These are phyloP conservation scores for Deilephila porcellus DNA, from an alignment of 2,888 invertebrate genomes.

Conservation along the genomic window DNA sequence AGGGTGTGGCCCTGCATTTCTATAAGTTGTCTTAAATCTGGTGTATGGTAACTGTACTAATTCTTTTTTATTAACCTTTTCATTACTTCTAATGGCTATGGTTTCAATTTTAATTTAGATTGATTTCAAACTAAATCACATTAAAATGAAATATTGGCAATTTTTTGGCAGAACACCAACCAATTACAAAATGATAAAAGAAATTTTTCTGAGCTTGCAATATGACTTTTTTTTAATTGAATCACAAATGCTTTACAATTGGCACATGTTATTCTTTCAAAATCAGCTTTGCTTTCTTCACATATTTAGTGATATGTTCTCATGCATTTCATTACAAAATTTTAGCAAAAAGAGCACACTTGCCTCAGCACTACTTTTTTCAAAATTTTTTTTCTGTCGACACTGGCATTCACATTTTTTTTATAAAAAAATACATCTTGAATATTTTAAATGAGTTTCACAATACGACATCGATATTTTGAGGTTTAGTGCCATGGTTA, in stretches of 20 bases:
- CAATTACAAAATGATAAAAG: neutral
- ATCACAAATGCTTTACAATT: conserved; percentile 23
- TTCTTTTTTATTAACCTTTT: neutral
- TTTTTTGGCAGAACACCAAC: conserved; percentile 9
- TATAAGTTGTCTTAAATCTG: neutral
- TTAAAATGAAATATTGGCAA: neutral
- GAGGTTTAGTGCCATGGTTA: neutral
- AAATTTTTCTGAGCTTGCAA: conserved; percentile 10
- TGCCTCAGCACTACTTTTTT: neutral
- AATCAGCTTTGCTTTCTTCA: conserved; percentile 34
- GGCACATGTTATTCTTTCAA: conserved; percentile 26
- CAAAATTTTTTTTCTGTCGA: neutral
- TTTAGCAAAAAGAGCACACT: conserved; percentile 40
- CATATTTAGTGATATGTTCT: conserved; percentile 31
- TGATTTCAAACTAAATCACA: no score
- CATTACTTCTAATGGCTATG: neutral
- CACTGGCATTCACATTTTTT: neutral
- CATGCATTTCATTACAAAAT: conserved; percentile 14
- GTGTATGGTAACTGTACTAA: no score
- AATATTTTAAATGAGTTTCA: conserved; percentile 24
- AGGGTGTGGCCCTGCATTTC: conserved; percentile 1
- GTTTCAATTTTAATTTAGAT: no score
- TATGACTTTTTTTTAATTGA: conserved; percentile 28
- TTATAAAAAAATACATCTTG: neutral
- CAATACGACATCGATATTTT: neutral